Evolutionary conservation across 2,888 invertebrate species (phyloP).

Genomic region (Theodoxus fluviatilis): DNA sequence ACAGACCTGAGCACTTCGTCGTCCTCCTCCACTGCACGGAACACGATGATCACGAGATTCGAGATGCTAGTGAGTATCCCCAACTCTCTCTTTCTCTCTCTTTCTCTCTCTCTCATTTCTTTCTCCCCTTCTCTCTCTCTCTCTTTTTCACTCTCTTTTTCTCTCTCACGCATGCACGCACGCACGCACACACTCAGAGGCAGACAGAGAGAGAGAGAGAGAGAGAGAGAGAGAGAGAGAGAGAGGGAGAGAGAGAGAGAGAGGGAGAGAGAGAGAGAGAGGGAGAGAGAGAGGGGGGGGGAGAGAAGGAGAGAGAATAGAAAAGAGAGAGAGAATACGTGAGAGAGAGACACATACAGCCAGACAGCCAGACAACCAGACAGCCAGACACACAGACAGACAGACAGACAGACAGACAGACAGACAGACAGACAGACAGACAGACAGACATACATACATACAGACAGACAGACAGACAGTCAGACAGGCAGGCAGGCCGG

Average conservation of each 20-base stretch:
- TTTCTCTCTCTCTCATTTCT: background rate
- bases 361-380: no score
- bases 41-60: slow-evolving; percentile 36
- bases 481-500: background rate
- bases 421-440: slow-evolving; percentile 1
- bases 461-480: slow-evolving; percentile 17
- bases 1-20: slow-evolving; percentile 38
- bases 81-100: background rate
- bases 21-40: slow-evolving; percentile 41
- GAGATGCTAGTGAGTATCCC: slow-evolving; percentile 37
- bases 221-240: no score
- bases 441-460: slow-evolving; percentile 19
- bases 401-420: no score
- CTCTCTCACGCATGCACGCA: background rate
- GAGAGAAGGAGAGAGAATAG: no score
- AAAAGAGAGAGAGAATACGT: no score
- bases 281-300: no score
- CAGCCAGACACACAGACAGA: no score
- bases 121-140: background rate
- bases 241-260: no score
- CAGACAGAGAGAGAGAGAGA: no score
- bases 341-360: no score
- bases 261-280: no score
- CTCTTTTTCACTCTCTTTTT: background rate
- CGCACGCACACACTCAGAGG: no score